Percentiles rank a stretch among this genome's conserved stretches.
Evolutionary conservation across 2,888 invertebrate species (phyloP).

Genomic region (Axea sp.): DNA sequence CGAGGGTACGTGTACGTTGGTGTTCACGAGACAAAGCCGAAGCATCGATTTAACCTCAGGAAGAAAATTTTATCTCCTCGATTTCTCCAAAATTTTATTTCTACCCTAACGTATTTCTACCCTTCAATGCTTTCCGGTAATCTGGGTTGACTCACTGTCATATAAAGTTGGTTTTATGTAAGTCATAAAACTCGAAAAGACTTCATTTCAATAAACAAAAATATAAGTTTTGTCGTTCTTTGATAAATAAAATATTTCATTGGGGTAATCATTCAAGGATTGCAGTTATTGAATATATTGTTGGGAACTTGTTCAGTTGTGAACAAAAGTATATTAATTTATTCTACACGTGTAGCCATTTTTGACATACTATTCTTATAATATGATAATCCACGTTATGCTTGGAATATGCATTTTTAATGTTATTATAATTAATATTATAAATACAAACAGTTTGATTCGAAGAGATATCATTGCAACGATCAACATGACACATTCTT

Average conservation of each 20-base stretch:
- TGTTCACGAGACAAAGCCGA: conserved; percentile 31
- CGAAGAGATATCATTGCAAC: too few relatives aligned
- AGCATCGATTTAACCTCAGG: conserved; percentile 41
- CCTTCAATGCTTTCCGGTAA: conserved; percentile 62
- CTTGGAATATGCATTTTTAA: too few relatives aligned
- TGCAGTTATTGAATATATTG: not conserved
- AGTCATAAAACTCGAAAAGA: conserved; percentile 53
- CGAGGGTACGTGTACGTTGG: conserved; percentile 24
- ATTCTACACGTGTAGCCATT: too few relatives aligned
- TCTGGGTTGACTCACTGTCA: conserved; percentile 61
- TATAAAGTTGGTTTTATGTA: conserved; percentile 53
- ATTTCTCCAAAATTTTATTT: conserved; percentile 49
- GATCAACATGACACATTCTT: too few relatives aligned
- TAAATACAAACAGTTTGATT: too few relatives aligned
- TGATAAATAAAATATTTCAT: conserved; percentile 28
- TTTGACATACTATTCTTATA: too few relatives aligned
- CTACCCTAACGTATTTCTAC: conserved; percentile 58
- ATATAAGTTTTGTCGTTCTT: conserved; percentile 29
- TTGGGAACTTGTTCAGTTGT: not conserved
- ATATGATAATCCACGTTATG: too few relatives aligned
- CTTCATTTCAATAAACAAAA: conserved; percentile 61
- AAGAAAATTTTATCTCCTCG: conserved; percentile 50
- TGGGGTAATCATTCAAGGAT: not conserved
- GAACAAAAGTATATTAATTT: too few relatives aligned
- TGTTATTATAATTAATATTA: too few relatives aligned